These are phyloP conservation scores for Drusus annulatus DNA, from an alignment of 1,140 invertebrate species.

Conservation along the genomic window DNA sequence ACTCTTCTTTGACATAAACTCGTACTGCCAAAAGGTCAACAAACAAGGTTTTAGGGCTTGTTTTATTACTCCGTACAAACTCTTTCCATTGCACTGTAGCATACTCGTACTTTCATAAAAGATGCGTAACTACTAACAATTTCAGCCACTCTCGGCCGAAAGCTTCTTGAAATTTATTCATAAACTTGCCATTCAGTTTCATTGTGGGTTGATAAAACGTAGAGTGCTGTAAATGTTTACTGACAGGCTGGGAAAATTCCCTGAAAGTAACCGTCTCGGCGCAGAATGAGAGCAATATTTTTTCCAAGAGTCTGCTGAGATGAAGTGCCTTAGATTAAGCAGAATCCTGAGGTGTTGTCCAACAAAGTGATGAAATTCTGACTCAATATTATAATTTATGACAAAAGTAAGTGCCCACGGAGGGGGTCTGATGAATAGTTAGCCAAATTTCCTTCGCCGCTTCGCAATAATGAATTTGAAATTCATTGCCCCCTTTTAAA, in stretches of 20 bases:
- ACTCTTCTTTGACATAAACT: too few relatives aligned
- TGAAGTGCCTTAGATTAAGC: slow-evolving; percentile 32
- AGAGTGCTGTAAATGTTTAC: slow-evolving; percentile 30
- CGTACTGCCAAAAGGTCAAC: too few relatives aligned
- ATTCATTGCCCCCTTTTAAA: slow-evolving; percentile 34
- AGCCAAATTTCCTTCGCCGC: slow-evolving; percentile 21
- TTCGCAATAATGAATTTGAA: slow-evolving; percentile 37
- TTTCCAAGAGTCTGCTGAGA: neutral
- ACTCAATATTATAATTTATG: slow-evolving; percentile 42
- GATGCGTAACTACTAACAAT: neutral
- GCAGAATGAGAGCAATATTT: neutral
- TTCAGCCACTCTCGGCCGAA: neutral
- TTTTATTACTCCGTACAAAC: too few relatives aligned
- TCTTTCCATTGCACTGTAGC: neutral
- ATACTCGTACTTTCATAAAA: neutral
- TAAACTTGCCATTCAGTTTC: slow-evolving; percentile 5
- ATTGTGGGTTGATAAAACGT: slow-evolving; percentile 23
- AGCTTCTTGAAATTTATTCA: slow-evolving; percentile 23
- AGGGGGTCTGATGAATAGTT: slow-evolving; percentile 4
- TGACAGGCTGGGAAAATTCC: neutral
- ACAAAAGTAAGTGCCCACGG: neutral
- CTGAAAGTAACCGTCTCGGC: neutral
- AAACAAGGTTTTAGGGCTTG: too few relatives aligned
- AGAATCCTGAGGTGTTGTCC: slow-evolving; percentile 24
- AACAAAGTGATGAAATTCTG: slow-evolving; percentile 30